These are phyloP conservation scores for Narcine bancroftii DNA, from an alignment of 2,113 vertebrate species.

Conservation along the genomic window DNA sequence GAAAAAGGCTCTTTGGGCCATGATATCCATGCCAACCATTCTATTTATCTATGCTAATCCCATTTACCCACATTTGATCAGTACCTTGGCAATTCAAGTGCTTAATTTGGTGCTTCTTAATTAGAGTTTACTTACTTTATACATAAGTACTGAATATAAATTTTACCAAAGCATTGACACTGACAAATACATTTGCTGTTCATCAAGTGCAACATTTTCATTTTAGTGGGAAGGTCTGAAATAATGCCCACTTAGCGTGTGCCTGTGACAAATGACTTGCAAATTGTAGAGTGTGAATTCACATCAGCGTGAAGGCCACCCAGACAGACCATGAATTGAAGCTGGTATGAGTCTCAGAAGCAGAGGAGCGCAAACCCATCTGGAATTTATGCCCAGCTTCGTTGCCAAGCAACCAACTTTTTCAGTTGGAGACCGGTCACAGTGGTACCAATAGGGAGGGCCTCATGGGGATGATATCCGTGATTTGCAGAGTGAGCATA, in stretches of 20 bases:
- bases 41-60: too few relatives aligned
- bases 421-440: not conserved
- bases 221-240: not conserved
- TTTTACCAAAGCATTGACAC: not conserved
- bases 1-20: too few relatives aligned
- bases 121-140: not conserved
- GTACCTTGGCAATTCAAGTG: too few relatives aligned
- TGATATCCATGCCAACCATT: too few relatives aligned
- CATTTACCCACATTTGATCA: too few relatives aligned
- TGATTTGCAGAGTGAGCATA: not conserved
- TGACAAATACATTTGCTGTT: not conserved
- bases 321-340: not conserved
- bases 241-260: not conserved
- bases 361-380: not conserved
- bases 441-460: not conserved
- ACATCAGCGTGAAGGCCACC: not conserved
- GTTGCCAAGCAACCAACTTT: not conserved
- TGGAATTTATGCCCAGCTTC: not conserved
- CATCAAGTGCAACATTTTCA: not conserved
- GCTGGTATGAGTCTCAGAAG: not conserved
- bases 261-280: not conserved
- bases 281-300: not conserved
- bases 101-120: too few relatives aligned
- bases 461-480: not conserved
- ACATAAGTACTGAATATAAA: not conserved